These are phyloP conservation scores for Nothobranchius kuhntae DNA, from an alignment of 2,113 vertebrate species.

Conservation along the genomic window DNA sequence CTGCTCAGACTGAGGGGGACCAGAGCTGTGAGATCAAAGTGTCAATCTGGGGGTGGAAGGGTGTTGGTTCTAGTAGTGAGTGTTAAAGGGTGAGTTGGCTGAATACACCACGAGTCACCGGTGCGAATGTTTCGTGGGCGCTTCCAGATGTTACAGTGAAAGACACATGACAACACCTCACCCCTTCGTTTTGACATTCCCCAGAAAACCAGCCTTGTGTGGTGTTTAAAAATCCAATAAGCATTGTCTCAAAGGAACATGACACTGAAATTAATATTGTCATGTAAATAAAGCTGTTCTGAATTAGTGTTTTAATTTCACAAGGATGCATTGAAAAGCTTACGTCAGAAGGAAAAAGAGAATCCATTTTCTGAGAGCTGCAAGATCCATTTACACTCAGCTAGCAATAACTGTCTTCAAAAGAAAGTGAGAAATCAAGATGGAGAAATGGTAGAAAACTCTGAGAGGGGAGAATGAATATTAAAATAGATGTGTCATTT, in stretches of 20 bases:
- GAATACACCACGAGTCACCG: slow-evolving; percentile 35
- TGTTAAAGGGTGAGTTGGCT: slow-evolving; percentile 50
- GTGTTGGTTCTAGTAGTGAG: slow-evolving; percentile 45
- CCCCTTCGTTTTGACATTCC: slow-evolving; percentile 37
- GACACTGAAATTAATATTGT: background rate
- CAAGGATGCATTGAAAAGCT: background rate
- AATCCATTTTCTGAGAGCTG: slow-evolving; percentile 4
- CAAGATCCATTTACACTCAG: background rate
- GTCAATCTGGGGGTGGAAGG: slow-evolving; percentile 41
- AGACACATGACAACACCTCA: slow-evolving; percentile 2
- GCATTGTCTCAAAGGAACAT: slow-evolving; percentile 2
- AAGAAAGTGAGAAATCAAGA: background rate
- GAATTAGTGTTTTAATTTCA: slow-evolving; percentile 7
- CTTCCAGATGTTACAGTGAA: slow-evolving; percentile 61
- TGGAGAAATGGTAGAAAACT: background rate
- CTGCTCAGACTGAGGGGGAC: slow-evolving; percentile 29
- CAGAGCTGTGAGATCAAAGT: slow-evolving; percentile 35
- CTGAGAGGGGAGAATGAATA: background rate
- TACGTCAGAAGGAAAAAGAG: background rate
- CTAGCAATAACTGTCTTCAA: background rate
- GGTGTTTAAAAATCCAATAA: slow-evolving; percentile 28
- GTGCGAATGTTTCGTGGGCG: slow-evolving; percentile 67
- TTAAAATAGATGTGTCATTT: background rate
- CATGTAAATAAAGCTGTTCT: background rate
- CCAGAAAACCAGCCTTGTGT: background rate